Evolutionary conservation across 35 echinoderm and acorn worm species (phyloP).

Genomic region (Chiridota heheva): DNA sequence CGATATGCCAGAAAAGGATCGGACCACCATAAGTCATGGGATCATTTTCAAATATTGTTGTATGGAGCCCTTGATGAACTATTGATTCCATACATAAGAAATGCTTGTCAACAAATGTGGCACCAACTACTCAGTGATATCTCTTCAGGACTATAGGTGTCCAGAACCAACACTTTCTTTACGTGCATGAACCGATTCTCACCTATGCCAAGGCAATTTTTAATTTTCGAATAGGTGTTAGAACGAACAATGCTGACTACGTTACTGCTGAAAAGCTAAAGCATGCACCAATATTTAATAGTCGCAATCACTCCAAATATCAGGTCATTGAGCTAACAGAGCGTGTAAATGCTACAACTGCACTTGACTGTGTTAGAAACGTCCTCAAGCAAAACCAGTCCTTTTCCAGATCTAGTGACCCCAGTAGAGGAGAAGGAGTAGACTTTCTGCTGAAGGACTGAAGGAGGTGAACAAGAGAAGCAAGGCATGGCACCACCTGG

Average conservation of each 20-base stretch:
- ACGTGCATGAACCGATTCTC: background rate
- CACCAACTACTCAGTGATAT: background rate
- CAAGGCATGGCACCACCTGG: background rate
- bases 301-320: background rate
- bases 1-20: constrained; percentile 17
- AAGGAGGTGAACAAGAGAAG: background rate
- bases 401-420: background rate
- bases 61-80: background rate
- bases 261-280: background rate
- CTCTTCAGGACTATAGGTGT: background rate
- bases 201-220: too few species aligned
- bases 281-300: background rate
- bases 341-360: background rate
- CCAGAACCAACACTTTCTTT: background rate
- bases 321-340: background rate
- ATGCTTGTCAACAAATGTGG: background rate
- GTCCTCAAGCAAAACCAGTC: background rate
- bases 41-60: background rate
- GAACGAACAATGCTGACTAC: background rate
- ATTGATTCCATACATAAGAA: background rate
- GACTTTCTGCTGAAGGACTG: background rate
- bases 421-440: background rate
- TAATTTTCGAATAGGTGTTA: background rate
- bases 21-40: too few species aligned
- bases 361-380: background rate